These are phyloP conservation scores for Nibea coibor DNA, from an alignment of 2,113 vertebrate genomes.

Conservation along the genomic window DNA sequence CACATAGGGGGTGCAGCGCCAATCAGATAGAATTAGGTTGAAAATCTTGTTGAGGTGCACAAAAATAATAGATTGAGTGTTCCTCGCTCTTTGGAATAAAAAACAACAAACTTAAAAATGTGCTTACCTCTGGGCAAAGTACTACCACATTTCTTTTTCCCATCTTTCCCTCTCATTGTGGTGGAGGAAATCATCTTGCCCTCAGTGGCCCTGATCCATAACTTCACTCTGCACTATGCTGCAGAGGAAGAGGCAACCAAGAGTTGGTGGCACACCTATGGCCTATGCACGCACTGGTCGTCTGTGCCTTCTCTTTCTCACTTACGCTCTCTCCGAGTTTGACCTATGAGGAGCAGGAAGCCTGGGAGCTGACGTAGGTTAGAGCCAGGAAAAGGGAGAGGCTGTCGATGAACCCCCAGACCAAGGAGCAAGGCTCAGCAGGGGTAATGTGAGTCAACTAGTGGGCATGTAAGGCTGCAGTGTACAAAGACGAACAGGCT, in stretches of 20 bases:
- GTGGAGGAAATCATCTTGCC: slow-evolving; percentile 49
- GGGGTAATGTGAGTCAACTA: slow-evolving; percentile 41
- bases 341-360: slow-evolving; percentile 66
- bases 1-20: background rate
- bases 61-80: background rate
- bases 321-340: slow-evolving; percentile 13
- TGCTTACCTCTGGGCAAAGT: slow-evolving; percentile 23
- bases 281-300: background rate
- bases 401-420: slow-evolving; percentile 54
- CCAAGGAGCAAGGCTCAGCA: slow-evolving; percentile 40
- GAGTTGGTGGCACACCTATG: slow-evolving; percentile 23
- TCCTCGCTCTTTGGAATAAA: background rate
- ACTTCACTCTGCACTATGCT: slow-evolving; percentile 27
- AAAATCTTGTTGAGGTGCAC: slow-evolving; percentile 4
- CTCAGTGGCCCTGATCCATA: slow-evolving; percentile 29
- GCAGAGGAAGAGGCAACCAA: slow-evolving; percentile 37
- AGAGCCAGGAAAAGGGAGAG: slow-evolving; percentile 78
- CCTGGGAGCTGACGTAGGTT: slow-evolving; percentile 57
- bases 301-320: slow-evolving; percentile 12
- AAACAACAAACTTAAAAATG: slow-evolving; percentile 19
- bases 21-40: slow-evolving; percentile 22
- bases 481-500: background rate
- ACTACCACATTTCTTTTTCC: slow-evolving; percentile 6
- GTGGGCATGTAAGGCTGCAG: slow-evolving; percentile 29
- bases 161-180: slow-evolving; percentile 3